Evolutionary conservation across 1,140 invertebrate genomes (phyloP).

Genomic region (Eumaeus atala): DNA sequence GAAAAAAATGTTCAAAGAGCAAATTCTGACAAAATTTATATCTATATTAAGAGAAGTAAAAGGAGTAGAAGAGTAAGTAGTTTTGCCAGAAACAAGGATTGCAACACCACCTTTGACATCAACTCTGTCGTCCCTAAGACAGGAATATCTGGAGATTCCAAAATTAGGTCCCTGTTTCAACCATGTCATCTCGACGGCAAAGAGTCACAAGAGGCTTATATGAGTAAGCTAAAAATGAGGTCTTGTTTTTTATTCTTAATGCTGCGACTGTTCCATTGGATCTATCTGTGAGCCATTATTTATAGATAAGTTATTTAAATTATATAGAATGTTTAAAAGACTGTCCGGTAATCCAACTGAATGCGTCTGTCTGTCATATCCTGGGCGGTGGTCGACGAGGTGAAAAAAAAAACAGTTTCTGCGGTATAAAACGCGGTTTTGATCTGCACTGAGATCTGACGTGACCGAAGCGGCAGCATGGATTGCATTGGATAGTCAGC

Average conservation of each 20-base stretch:
- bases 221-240: conserved; percentile 14
- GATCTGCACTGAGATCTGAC: no score
- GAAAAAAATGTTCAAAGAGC: no score
- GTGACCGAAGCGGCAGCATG: no score
- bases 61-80: not conserved
- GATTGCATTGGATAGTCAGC: no score
- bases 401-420: no score
- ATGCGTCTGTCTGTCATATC: no score
- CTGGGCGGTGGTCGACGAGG: no score
- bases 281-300: not conserved
- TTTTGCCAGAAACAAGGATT: conserved; percentile 15
- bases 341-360: no score
- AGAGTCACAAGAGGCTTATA: conserved; percentile 15
- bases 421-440: no score
- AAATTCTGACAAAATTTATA: no score
- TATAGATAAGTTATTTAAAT: not conserved
- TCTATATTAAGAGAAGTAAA: not conserved
- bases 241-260: conserved; percentile 24
- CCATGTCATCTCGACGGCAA: conserved; percentile 27
- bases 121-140: conserved; percentile 26
- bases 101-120: conserved; percentile 21
- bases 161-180: conserved; percentile 17
- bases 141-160: conserved; percentile 21
- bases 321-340: not conserved
- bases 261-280: conserved; percentile 23